phyloP scores from a whole-genome alignment of 2,888 invertebrate genomes.

The Theodoxus fluviatilis region DNA sequence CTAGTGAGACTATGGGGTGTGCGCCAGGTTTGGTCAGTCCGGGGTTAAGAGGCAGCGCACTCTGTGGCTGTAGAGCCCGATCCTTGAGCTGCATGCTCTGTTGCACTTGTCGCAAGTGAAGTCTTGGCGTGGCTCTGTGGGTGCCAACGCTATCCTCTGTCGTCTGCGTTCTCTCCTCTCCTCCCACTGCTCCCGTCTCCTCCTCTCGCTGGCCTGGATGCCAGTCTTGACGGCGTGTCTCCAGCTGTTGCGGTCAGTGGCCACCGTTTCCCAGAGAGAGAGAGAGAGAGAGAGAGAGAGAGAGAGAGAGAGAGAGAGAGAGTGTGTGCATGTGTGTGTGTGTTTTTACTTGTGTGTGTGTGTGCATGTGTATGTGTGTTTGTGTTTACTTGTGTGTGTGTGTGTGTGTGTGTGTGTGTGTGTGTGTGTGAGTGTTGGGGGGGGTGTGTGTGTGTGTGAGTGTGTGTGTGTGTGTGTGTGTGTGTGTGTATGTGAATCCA shows the following conservation, averaged over 20 bases:
- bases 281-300: slow-evolving; percentile 1
- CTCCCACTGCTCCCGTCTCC: neutral
- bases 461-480: slow-evolving; percentile 1
- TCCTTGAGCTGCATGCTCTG: too few relatives aligned
- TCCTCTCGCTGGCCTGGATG: neutral
- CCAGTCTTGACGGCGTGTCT: too few relatives aligned
- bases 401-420: slow-evolving; percentile 10
- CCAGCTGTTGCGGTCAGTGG: too few relatives aligned
- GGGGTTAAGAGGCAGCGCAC: too few relatives aligned
- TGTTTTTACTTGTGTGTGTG: slow-evolving; percentile 1
- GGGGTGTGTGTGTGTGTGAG: slow-evolving; percentile 10
- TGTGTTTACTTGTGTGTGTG: neutral
- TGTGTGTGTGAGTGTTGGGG: neutral
- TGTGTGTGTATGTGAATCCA: neutral
- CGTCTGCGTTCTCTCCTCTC: neutral
- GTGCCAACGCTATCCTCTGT: neutral
- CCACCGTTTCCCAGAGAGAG: too few relatives aligned
- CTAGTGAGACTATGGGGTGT: neutral
- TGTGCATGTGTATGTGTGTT: neutral
- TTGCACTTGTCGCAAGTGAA: too few relatives aligned
- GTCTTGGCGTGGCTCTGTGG: too few relatives aligned
- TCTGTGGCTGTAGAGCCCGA: too few relatives aligned
- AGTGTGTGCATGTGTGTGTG: neutral
- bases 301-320: neutral
- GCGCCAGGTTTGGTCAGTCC: neutral